Conservation (phyloP, 2,797 vertebrate species). For the Petrocephalus sullivani region DNA sequence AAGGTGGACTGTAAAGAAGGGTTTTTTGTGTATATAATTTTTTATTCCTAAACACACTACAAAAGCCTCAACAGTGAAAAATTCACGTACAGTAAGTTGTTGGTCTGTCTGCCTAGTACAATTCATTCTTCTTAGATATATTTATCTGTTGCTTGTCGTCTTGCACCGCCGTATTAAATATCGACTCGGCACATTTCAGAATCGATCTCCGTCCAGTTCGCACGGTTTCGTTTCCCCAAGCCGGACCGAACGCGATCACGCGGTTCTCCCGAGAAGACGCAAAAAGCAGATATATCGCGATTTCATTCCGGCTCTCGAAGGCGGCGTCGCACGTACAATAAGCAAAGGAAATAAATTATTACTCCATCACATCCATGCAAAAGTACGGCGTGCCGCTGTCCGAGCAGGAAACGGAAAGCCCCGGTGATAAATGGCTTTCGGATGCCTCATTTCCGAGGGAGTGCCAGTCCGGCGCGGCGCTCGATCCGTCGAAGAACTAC, state of each 20-base stretch:
- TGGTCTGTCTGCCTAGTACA: slow-evolving; percentile 28
- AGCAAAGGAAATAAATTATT: background rate
- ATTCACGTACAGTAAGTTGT: background rate
- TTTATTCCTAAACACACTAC: background rate
- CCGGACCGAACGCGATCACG: background rate
- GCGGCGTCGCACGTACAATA: background rate
- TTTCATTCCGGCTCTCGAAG: background rate
- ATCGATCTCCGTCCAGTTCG: slow-evolving; percentile 44
- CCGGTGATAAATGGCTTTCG: slow-evolving; percentile 12
- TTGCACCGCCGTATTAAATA: slow-evolving; percentile 62
- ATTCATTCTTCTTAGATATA: background rate
- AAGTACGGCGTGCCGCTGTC: background rate
- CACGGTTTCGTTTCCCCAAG: background rate
- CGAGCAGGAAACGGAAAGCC: background rate
- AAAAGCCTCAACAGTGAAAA: background rate
- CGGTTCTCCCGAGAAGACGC: background rate
- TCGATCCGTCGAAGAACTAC: background rate
- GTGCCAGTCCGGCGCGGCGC: background rate
- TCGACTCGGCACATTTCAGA: slow-evolving; percentile 53
- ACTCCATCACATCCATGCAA: background rate
- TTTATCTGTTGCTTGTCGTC: slow-evolving; percentile 61
- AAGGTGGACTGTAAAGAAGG: too few relatives aligned
- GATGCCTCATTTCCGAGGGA: slow-evolving; percentile 1
- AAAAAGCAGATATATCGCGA: background rate
- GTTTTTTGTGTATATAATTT: too few relatives aligned